Evolutionary conservation across 2,888 invertebrate species (phyloP).

Genomic region (Dryomyza anilis): DNA sequence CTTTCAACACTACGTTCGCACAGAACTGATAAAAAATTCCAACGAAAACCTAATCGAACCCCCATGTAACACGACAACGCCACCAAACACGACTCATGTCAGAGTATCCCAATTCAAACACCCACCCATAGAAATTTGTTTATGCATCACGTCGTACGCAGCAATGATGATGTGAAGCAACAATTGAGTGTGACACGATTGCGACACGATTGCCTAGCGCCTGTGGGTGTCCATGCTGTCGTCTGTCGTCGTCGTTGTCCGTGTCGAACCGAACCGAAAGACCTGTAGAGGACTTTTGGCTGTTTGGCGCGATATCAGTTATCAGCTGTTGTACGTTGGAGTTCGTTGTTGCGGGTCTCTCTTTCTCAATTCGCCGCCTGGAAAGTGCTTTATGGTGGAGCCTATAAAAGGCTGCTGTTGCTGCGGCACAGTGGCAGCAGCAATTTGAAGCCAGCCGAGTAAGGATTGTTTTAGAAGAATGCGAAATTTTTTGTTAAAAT

Average conservation of each 20-base stretch:
- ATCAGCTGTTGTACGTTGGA: slow-evolving; percentile 19
- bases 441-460: neutral
- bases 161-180: slow-evolving; percentile 23
- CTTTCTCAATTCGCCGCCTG: slow-evolving; percentile 10
- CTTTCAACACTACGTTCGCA: slow-evolving; percentile 43
- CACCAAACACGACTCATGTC: neutral
- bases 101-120: neutral
- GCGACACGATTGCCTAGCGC: too few relatives aligned
- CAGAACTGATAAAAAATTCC: slow-evolving; percentile 47
- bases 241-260: too few relatives aligned
- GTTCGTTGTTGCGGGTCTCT: slow-evolving; percentile 11
- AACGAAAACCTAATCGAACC: slow-evolving; percentile 29
- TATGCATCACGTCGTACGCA: neutral
- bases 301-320: slow-evolving; percentile 11
- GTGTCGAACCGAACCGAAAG: neutral
- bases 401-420: slow-evolving; percentile 6
- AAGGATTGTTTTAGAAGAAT: too few relatives aligned
- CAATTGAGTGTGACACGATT: slow-evolving; percentile 4
- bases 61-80: neutral
- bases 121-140: neutral
- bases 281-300: slow-evolving; percentile 13
- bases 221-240: too few relatives aligned
- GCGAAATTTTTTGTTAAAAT: too few relatives aligned
- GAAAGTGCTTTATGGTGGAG: neutral
- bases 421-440: neutral